These are phyloP conservation scores for Stegastes partitus DNA, from an alignment of 2,113 vertebrate genomes.

Conservation along the genomic window DNA sequence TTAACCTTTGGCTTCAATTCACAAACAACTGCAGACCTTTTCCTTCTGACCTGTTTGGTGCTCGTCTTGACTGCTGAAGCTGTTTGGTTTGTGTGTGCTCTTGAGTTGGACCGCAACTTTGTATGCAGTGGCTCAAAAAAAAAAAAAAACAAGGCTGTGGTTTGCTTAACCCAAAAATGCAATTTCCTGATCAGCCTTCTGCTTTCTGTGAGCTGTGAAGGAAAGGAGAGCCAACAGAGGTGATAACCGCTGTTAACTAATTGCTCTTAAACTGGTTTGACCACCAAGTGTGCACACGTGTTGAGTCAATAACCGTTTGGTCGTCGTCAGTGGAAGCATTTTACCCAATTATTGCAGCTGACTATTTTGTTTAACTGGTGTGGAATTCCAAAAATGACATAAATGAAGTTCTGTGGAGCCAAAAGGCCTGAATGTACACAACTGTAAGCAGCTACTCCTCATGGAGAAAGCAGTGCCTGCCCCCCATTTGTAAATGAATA, in stretches of 20 bases:
- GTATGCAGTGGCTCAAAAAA: background rate
- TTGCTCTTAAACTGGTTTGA: background rate
- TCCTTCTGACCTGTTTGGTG: conserved; percentile 68
- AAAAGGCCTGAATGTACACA: background rate
- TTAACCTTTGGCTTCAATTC: conserved; percentile 69
- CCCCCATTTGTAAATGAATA: too few species aligned
- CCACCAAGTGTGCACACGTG: background rate
- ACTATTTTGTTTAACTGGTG: fast-evolving
- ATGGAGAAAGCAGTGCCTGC: background rate
- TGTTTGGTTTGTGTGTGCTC: conserved; percentile 29
- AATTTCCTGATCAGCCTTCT: background rate
- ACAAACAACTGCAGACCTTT: conserved; percentile 68
- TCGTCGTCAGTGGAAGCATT: conserved; percentile 24
- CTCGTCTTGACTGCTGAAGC: conserved; percentile 33
- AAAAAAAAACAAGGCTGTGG: background rate
- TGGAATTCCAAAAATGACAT: too few species aligned
- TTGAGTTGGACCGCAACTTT: conserved; percentile 34
- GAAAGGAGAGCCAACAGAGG: background rate
- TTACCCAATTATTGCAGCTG: background rate
- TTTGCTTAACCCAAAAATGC: conserved; percentile 5
- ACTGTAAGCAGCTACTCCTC: too few species aligned
- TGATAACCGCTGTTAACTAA: conserved; percentile 41
- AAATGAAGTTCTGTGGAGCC: too few species aligned
- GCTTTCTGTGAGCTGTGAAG: background rate
- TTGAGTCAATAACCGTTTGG: background rate